A percentile compares a stretch with the other conserved stretches of the same genome.
Evolutionary conservation across 2,113 vertebrate species (phyloP).

Genomic region (Pachyramphus minor): DNA sequence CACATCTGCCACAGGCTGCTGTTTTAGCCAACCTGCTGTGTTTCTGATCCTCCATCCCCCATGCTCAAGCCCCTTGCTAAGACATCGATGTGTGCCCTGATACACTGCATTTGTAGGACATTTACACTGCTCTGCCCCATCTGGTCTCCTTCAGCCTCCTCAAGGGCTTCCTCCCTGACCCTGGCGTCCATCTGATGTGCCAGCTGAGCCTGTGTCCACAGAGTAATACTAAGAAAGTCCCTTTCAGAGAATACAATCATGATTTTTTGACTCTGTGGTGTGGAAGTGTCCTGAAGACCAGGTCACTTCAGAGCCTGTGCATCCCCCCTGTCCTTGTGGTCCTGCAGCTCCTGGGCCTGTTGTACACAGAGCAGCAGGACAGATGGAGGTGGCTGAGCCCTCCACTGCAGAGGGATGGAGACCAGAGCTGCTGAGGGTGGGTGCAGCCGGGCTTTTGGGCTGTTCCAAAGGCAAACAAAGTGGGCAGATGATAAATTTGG

Average conservation of each 20-base stretch:
- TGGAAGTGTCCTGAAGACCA: background rate
- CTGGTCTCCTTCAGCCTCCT: background rate
- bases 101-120: background rate
- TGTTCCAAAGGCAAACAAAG: background rate
- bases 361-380: background rate
- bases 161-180: background rate
- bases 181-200: background rate
- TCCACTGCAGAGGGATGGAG: background rate
- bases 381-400: background rate
- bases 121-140: background rate
- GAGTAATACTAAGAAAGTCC: background rate
- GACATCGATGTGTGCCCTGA: background rate
- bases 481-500: background rate
- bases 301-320: background rate
- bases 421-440: rapidly evolving
- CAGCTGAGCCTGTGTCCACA: background rate
- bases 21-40: background rate
- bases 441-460: background rate
- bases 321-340: background rate
- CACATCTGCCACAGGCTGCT: background rate
- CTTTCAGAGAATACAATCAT: rapidly evolving
- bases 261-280: background rate
- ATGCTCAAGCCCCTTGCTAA: background rate
- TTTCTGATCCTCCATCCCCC: background rate
- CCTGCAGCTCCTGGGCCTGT: background rate